Percentiles rank a stretch among this genome's conserved stretches.
phyloP scores from a whole-genome alignment of 2,888 invertebrate genomes.

The Diabrotica balteata region DNA sequence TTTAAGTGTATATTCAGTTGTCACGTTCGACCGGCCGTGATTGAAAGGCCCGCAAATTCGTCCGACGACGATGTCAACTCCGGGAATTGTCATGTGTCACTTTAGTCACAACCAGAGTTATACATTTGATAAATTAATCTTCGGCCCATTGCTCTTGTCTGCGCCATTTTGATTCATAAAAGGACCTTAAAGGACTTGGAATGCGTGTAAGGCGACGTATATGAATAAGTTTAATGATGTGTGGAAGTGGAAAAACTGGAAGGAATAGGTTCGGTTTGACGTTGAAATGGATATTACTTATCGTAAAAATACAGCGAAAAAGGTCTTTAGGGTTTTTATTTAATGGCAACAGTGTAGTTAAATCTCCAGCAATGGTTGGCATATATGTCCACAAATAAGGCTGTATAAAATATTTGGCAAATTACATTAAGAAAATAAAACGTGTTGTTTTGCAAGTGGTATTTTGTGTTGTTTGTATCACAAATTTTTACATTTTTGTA shows the following conservation, averaged over 20 bases:
- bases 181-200: conserved; percentile 14
- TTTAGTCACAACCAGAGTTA: conserved; percentile 52
- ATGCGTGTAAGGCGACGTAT: conserved; percentile 23
- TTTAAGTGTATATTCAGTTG: conserved; percentile 35
- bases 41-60: conserved; percentile 49
- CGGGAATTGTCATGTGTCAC: conserved; percentile 53
- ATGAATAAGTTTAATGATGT: conserved; percentile 30
- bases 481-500: no score
- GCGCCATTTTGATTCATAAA: conserved; percentile 22
- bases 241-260: conserved; percentile 26
- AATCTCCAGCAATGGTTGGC: no score
- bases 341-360: no score
- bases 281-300: conserved; percentile 23
- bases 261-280: conserved; percentile 16
- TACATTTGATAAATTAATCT: conserved; percentile 52
- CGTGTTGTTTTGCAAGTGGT: no score
- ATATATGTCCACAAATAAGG: no score
- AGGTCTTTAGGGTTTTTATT: background rate
- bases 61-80: conserved; percentile 47
- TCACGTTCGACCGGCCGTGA: conserved; percentile 46
- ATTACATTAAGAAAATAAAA: no score
- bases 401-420: no score
- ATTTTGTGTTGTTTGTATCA: no score
- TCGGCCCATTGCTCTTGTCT: conserved; percentile 28
- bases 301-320: conserved; percentile 6